These are phyloP conservation scores for Halcyon malimbica DNA, from an alignment of 2,113 vertebrate genomes.

Conservation along the genomic window DNA sequence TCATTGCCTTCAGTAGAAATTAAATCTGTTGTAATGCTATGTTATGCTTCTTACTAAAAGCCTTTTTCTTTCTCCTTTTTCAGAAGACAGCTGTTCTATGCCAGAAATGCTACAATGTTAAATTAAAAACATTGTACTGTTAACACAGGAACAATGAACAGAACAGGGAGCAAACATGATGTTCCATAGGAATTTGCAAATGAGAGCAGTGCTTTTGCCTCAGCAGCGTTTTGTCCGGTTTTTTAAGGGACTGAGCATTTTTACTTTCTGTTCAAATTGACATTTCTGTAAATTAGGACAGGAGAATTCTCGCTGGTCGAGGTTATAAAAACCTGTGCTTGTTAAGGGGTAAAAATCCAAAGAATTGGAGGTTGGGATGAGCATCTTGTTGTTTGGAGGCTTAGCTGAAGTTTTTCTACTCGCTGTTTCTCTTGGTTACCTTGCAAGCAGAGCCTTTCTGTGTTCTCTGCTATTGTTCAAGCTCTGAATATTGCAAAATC, in stretches of 20 bases:
- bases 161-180: neutral
- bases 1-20: conserved; percentile 41
- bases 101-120: conserved; percentile 30
- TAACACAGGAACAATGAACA: conserved; percentile 30
- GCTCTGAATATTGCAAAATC: neutral
- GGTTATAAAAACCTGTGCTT: neutral
- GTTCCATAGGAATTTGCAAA: conserved; percentile 1
- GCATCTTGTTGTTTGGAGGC: neutral
- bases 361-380: neutral
- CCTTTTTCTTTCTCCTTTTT: neutral
- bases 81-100: conserved; percentile 40
- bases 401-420: neutral
- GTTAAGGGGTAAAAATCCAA: neutral
- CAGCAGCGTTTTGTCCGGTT: neutral
- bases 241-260: neutral
- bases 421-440: neutral
- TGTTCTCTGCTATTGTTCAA: neutral
- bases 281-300: neutral
- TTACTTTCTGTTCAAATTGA: neutral
- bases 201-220: neutral
- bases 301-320: neutral
- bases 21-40: conserved; percentile 50
- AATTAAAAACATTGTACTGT: conserved; percentile 14
- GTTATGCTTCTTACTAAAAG: conserved; percentile 40
- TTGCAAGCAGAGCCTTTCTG: neutral